A percentile compares a stretch with the other conserved stretches of the same genome.
phyloP scores from a whole-genome alignment of 2,888 invertebrate species.

The Leucoptera coffeella region DNA sequence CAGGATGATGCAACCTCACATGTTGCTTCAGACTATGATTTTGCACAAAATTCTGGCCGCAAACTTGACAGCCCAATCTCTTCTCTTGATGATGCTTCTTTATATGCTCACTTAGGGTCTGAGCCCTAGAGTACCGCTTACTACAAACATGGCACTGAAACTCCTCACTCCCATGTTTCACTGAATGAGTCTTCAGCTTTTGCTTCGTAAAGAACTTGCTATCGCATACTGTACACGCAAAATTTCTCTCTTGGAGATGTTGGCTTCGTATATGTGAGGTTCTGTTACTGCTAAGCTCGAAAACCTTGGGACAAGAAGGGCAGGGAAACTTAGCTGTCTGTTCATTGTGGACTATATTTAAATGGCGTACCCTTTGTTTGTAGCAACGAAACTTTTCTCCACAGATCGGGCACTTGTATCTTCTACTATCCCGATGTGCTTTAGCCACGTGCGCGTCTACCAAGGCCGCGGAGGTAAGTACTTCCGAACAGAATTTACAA shows the following conservation, averaged over 20 bases:
- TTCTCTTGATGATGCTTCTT: constrained; percentile 34
- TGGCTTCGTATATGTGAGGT: constrained; percentile 30
- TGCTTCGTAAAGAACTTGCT: constrained; percentile 21
- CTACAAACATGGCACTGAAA: constrained; percentile 37
- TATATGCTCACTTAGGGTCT: constrained; percentile 29
- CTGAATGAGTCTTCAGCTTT: constrained; percentile 23
- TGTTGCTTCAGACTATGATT: constrained; percentile 37
- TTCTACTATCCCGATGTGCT: constrained; percentile 23
- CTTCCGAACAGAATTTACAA: constrained; percentile 29
- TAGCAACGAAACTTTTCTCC: constrained; percentile 26
- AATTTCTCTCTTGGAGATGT: constrained; percentile 23
- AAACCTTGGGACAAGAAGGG: constrained; percentile 25
- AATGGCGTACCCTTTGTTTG: constrained; percentile 17
- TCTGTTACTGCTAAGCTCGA: constrained; percentile 22
- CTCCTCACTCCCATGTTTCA: constrained; percentile 21
- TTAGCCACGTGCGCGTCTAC: constrained; percentile 30
- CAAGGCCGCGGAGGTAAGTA: constrained; percentile 22
- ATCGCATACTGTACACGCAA: constrained; percentile 20
- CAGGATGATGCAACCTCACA: constrained; percentile 27
- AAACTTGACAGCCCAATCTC: constrained; percentile 33
- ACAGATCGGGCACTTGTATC: constrained; percentile 24
- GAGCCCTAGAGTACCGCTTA: constrained; percentile 24
- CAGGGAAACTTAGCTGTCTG: constrained; percentile 29
- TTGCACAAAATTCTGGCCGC: constrained; percentile 29
- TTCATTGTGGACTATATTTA: constrained; percentile 19